phyloP scores from a whole-genome alignment of 2,888 invertebrate species.

The Himalopsyche anomala region DNA sequence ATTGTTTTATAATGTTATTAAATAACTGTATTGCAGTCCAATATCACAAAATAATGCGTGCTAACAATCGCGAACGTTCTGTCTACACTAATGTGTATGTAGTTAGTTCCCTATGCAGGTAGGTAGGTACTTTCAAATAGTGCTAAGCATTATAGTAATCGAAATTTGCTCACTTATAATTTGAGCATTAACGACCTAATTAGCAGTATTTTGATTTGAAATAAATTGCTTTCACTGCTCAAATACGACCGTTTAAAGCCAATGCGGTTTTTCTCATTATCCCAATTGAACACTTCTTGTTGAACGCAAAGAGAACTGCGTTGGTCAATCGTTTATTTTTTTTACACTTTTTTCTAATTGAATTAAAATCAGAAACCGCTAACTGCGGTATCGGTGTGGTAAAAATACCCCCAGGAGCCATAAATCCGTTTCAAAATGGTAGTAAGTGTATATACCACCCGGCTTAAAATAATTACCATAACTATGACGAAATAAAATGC shows the following conservation, averaged over 20 bases:
- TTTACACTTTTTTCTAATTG: slow-evolving; percentile 12
- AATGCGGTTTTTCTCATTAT: slow-evolving; percentile 24
- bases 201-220: background rate
- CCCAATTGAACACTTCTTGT: slow-evolving; percentile 11
- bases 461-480: background rate
- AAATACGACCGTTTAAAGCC: slow-evolving; percentile 21
- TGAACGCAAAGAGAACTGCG: slow-evolving; percentile 12
- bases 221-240: slow-evolving; percentile 3
- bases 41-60: too few relatives aligned
- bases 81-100: too few relatives aligned
- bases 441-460: background rate
- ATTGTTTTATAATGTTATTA: too few relatives aligned
- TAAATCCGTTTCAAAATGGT: background rate
- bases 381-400: slow-evolving; percentile 19
- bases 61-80: too few relatives aligned
- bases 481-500: background rate
- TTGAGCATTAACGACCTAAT: slow-evolving; percentile 5
- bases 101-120: too few relatives aligned
- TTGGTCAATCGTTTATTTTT: slow-evolving; percentile 33
- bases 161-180: background rate
- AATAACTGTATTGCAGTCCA: too few relatives aligned
- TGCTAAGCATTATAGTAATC: too few relatives aligned
- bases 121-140: too few relatives aligned
- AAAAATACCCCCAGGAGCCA: slow-evolving; percentile 14
- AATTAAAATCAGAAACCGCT: slow-evolving; percentile 34